These are phyloP conservation scores for Perithous albicinctus DNA, from an alignment of 2,888 invertebrate species.

Conservation along the genomic window DNA sequence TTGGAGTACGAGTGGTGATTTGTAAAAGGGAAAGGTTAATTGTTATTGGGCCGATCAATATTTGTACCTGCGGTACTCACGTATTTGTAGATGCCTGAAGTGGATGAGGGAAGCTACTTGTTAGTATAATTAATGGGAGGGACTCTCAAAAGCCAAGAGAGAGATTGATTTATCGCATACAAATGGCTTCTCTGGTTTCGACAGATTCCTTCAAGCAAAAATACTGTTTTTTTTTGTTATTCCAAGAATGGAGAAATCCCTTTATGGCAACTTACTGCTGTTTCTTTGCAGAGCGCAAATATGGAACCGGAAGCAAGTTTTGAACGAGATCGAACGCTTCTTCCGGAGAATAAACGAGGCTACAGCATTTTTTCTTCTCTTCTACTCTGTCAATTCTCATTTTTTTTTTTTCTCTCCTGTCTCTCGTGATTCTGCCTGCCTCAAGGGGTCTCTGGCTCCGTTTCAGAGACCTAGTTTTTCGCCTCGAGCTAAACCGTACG, in stretches of 20 bases:
- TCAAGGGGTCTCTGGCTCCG: constrained; percentile 64
- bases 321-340: constrained; percentile 32
- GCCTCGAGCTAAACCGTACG: constrained; percentile 58
- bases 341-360: constrained; percentile 60
- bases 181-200: constrained; percentile 56
- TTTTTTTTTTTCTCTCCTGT: constrained; percentile 40
- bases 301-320: constrained; percentile 10
- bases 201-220: constrained; percentile 22
- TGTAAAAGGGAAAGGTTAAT: constrained; percentile 66
- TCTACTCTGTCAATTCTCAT: constrained; percentile 43
- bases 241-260: not conserved
- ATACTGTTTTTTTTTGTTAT: constrained; percentile 8
- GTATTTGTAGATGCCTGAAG: constrained; percentile 30
- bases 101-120: constrained; percentile 15
- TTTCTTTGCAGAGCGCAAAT: not conserved
- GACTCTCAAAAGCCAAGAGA: constrained; percentile 32
- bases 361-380: constrained; percentile 35
- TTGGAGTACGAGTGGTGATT: constrained; percentile 50
- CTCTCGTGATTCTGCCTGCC: constrained; percentile 40
- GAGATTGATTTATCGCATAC: constrained; percentile 66
- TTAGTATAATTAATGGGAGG: constrained; percentile 52
- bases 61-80: constrained; percentile 41
- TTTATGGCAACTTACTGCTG: not conserved
- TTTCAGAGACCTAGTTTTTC: constrained; percentile 69
- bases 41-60: constrained; percentile 60